Conservation (phyloP, 2,888 invertebrate species). For the Drosophila greeni region DNA sequence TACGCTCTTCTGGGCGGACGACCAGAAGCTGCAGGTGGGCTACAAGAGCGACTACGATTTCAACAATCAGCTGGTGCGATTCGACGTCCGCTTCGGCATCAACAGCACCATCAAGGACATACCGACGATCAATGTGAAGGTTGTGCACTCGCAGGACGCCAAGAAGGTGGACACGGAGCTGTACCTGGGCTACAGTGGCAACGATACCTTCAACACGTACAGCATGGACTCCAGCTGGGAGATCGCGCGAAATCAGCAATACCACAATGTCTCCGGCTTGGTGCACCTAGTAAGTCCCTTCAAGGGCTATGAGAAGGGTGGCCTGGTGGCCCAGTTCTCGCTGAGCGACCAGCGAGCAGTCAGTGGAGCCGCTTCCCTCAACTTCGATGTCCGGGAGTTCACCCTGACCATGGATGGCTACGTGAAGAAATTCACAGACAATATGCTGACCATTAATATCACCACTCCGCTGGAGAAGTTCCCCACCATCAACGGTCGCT, state of each 20-base stretch:
- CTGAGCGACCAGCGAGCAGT: slow-evolving; percentile 83
- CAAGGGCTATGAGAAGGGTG: slow-evolving; percentile 84
- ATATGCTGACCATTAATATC: slow-evolving; percentile 86
- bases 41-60: slow-evolving; percentile 80
- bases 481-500: slow-evolving; percentile 83
- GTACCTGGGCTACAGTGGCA: slow-evolving; percentile 79
- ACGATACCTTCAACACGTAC: slow-evolving; percentile 80
- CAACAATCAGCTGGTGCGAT: slow-evolving; percentile 77
- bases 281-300: slow-evolving; percentile 85
- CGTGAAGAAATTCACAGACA: slow-evolving; percentile 85
- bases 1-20: slow-evolving; percentile 82
- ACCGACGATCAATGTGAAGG: slow-evolving; percentile 81
- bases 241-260: slow-evolving; percentile 80
- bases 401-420: slow-evolving; percentile 85
- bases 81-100: slow-evolving; percentile 80
- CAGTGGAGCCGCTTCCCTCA: slow-evolving; percentile 84
- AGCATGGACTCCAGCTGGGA: slow-evolving; percentile 86
- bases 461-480: slow-evolving; percentile 86
- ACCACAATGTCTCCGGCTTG: slow-evolving; percentile 82
- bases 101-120: slow-evolving; percentile 82
- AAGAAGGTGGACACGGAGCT: slow-evolving; percentile 80
- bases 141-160: slow-evolving; percentile 81
- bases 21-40: slow-evolving; percentile 81
- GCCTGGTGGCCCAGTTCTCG: slow-evolving; percentile 84
- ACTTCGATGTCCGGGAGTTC: slow-evolving; percentile 85